Evolutionary conservation across 2,888 invertebrate genomes (phyloP).

Genomic region (Oscheius sp.): DNA sequence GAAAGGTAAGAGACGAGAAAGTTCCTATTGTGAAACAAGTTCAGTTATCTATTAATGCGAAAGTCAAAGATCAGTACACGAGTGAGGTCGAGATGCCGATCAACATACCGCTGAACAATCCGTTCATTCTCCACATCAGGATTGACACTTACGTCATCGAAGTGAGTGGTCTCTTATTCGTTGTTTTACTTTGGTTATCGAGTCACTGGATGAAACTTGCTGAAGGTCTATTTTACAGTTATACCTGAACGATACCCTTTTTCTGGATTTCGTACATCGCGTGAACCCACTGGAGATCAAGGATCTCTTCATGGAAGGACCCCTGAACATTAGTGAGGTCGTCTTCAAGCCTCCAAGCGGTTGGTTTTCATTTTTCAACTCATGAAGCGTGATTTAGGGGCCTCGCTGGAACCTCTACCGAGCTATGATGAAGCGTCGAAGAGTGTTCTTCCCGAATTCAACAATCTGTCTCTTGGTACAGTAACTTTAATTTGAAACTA

Average conservation of each 20-base stretch:
- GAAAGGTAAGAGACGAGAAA: slow-evolving; percentile 3
- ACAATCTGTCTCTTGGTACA: slow-evolving; percentile 21
- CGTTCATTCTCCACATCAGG: slow-evolving; percentile 33
- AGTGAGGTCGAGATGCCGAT: slow-evolving; percentile 34
- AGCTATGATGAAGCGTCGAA: slow-evolving; percentile 34
- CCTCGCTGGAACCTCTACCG: slow-evolving; percentile 34
- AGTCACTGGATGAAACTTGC: neutral
- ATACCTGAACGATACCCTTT: slow-evolving; percentile 26
- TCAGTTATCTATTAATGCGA: slow-evolving; percentile 27
- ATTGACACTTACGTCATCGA: slow-evolving; percentile 32
- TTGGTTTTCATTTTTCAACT: slow-evolving; percentile 2
- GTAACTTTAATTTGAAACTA: neutral
- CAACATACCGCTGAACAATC: slow-evolving; percentile 21
- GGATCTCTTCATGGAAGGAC: slow-evolving; percentile 36
- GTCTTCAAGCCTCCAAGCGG: slow-evolving; percentile 37
- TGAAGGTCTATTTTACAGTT: slow-evolving; percentile 5
- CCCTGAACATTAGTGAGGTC: slow-evolving; percentile 30
- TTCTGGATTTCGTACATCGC: slow-evolving; percentile 37
- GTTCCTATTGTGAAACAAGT: neutral
- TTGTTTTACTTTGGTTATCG: neutral
- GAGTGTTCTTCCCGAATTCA: slow-evolving; percentile 19
- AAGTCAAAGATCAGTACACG: slow-evolving; percentile 34
- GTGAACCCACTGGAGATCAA: slow-evolving; percentile 37
- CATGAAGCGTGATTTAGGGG: slow-evolving; percentile 21
- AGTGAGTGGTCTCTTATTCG: neutral